Evolutionary conservation across 2,797 vertebrate genomes (phyloP), one percentile per base, ranked within the genome.

Genomic region (Dicrostonyx torquatus): DNA sequence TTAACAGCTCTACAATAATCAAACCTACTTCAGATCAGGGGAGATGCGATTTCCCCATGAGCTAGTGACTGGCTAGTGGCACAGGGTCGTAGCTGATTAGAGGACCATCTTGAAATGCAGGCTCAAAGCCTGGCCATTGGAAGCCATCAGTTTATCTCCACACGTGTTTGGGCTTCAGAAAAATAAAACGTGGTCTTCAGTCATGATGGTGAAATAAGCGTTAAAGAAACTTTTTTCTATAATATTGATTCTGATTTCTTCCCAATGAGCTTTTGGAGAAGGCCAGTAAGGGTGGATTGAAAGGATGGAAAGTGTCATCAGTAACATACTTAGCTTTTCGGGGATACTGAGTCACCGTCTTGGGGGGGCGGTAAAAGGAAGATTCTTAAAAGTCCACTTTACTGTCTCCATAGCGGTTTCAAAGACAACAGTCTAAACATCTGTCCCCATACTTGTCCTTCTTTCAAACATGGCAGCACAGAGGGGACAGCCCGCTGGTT

Each of bases 201-300:
- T 43, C 68, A 26, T 83, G 77, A 96, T 88, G 24, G 76, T 14
- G 31, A 86, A 89, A 64, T 31, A 82, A 37, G 22, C 70, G 5
- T 24, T 72, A 24, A 37, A 37, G 22, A 40, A 5, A 37, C 20
- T 22, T 18, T 90, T 34, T 88, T 88, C 90, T 72, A 43, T 40
- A 70, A 53, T 58, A 79, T 66, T 55, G 92, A 95, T 91, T 89
- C 82, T 91, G 58, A 91, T 58, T 93, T 93, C 55, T 40, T 53
- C 48, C 34, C 24, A 72, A 34, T 34, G 89, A 17, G 75, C 34
- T 92, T 92, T 92, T 34, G 73, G 86, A 97, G 62, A 87, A 93
- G 96, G 40, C 26, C 13, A 77, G 15, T 37, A 45, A 89, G 37
- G 9, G 48, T 77, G n/a, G 92, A 72, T 87, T 86, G 86, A 85